A percentile compares a stretch with the other conserved stretches of the same genome.
Conservation (phyloP, 2,888 invertebrate species). For the Tridacna crocea region DNA sequence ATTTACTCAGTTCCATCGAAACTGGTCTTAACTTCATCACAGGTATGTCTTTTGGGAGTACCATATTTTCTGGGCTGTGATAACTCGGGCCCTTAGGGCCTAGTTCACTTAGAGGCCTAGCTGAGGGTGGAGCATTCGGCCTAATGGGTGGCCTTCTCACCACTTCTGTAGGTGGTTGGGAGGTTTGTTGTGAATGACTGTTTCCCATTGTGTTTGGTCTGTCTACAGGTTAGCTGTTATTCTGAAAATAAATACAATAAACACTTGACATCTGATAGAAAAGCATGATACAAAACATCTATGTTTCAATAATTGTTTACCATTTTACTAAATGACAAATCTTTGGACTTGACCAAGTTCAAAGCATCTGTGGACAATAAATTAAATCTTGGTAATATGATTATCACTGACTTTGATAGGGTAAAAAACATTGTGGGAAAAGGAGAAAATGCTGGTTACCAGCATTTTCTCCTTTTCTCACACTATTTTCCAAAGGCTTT, state of each 20-base stretch:
- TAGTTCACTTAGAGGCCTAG: conserved; percentile 56
- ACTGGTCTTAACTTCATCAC: conserved; percentile 70
- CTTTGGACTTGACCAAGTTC: too few species aligned
- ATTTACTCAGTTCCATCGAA: conserved; percentile 74
- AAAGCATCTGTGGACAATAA: too few species aligned
- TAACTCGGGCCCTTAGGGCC: conserved; percentile 72
- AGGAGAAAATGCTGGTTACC: too few species aligned
- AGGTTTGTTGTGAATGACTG: conserved; percentile 55
- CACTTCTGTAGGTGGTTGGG: conserved; percentile 49
- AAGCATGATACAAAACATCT: background rate
- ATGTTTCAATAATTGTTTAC: background rate
- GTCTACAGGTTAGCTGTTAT: background rate
- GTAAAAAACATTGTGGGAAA: too few species aligned
- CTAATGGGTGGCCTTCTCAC: conserved; percentile 67
- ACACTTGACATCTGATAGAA: background rate
- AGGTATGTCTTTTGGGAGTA: conserved; percentile 69
- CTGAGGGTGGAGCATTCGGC: conserved; percentile 64
- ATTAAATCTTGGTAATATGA: too few species aligned
- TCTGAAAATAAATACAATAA: background rate
- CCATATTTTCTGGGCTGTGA: conserved; percentile 71
- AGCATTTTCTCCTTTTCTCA: background rate
- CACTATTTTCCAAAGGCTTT: background rate
- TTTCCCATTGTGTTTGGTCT: conserved; percentile 44
- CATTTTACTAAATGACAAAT: too few species aligned
- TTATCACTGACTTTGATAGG: too few species aligned